Evolutionary conservation across 2,797 vertebrate genomes (phyloP).

Genomic region (Rhadinocentrus ornatus): DNA sequence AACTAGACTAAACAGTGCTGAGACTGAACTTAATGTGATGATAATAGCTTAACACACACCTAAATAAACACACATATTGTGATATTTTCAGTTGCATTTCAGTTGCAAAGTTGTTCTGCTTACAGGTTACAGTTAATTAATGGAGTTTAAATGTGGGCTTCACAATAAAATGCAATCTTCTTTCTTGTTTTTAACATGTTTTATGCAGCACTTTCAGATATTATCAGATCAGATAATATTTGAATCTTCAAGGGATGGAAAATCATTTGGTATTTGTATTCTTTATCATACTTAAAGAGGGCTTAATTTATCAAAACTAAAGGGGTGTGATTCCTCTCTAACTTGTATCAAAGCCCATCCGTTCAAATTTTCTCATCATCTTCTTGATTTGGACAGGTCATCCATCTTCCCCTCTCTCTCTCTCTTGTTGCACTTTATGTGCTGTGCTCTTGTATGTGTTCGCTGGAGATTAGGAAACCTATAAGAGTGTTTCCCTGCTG

Average conservation of each 20-base stretch:
- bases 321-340: slow-evolving; percentile 38
- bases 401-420: slow-evolving; percentile 1
- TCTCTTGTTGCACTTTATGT: not conserved
- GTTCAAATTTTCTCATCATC: slow-evolving; percentile 32
- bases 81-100: not conserved
- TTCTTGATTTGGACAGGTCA: slow-evolving; percentile 34
- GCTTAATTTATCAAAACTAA: slow-evolving; percentile 32
- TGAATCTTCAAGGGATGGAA: slow-evolving; percentile 4
- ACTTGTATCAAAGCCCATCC: slow-evolving; percentile 27
- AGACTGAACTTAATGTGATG: not conserved
- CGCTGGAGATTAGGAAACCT: slow-evolving; percentile 13
- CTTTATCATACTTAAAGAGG: slow-evolving; percentile 31
- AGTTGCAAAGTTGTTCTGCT: too few relatives aligned
- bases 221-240: too few relatives aligned
- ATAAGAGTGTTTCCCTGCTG: not conserved
- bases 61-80: not conserved
- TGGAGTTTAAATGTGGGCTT: not conserved
- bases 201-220: slow-evolving; percentile 2
- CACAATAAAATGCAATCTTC: slow-evolving; percentile 12
- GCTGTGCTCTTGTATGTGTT: not conserved
- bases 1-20: not conserved
- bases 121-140: not conserved
- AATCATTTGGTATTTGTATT: not conserved
- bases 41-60: not conserved
- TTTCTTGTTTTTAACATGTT: not conserved